These are phyloP conservation scores for Drosophila putrida DNA, from an alignment of 2,888 invertebrate genomes.

Conservation along the genomic window DNA sequence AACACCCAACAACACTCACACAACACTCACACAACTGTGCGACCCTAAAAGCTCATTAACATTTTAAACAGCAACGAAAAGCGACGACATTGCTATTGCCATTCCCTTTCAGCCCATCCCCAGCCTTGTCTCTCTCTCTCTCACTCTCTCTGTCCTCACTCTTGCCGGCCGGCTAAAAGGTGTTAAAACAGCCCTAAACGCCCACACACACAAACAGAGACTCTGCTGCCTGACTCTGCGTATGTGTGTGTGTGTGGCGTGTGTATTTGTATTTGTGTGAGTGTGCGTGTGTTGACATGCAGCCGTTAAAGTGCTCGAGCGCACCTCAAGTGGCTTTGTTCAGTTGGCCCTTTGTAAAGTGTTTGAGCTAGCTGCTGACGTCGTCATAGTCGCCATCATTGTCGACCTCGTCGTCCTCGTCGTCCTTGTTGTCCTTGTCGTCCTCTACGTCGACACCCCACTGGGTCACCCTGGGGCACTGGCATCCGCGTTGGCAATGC, in stretches of 20 bases:
- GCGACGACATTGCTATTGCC: slow-evolving; percentile 43
- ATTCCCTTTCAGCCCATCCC: background rate
- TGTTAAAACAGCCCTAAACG: slow-evolving; percentile 79
- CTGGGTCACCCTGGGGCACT: slow-evolving; percentile 27
- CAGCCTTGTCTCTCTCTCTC: background rate
- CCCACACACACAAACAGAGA: slow-evolving; percentile 37
- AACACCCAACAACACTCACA: slow-evolving; percentile 30
- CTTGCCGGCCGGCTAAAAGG: slow-evolving; percentile 61
- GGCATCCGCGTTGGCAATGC: slow-evolving; percentile 28
- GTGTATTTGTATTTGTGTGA: slow-evolving; percentile 11
- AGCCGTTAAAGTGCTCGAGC: slow-evolving; percentile 81
- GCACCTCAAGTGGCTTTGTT: slow-evolving; percentile 81
- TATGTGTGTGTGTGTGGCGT: slow-evolving; percentile 12
- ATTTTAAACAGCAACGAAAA: slow-evolving; percentile 79
- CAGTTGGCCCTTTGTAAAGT: slow-evolving; percentile 77
- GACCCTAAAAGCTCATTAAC: slow-evolving; percentile 80
- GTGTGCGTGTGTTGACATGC: slow-evolving; percentile 71
- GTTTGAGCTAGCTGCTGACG: slow-evolving; percentile 68
- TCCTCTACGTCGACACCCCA: slow-evolving; percentile 33
- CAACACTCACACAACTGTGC: slow-evolving; percentile 34
- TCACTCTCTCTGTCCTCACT: slow-evolving; percentile 7
- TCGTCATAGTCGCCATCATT: slow-evolving; percentile 46
- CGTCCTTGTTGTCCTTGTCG: slow-evolving; percentile 16
- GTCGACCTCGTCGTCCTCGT: slow-evolving; percentile 20
- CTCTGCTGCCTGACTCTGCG: slow-evolving; percentile 17